Conservation (phyloP, 1,140 invertebrate genomes). For the Bombus fervidus region DNA sequence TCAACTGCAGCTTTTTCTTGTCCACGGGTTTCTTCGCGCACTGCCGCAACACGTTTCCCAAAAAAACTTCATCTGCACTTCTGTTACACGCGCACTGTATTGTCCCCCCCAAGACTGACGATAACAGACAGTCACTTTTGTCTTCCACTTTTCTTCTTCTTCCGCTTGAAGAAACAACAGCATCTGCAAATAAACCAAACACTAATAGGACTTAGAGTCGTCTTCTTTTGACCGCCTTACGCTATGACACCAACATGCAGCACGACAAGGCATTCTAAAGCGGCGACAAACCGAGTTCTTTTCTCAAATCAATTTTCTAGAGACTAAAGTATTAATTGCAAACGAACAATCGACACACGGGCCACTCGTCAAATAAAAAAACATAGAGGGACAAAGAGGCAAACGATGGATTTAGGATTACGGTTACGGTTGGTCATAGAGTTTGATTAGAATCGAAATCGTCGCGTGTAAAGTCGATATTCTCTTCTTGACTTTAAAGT, state of each 20-base stretch:
- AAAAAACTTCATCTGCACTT: conserved; percentile 65
- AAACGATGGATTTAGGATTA: neutral
- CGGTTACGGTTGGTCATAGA: too few species aligned
- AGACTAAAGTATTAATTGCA: conserved; percentile 1
- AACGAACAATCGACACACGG: neutral
- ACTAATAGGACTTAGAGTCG: conserved; percentile 82
- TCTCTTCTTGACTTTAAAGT: neutral
- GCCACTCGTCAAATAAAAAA: neutral
- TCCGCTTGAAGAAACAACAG: conserved; percentile 98
- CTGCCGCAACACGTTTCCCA: conserved; percentile 58
- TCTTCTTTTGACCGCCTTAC: conserved; percentile 53
- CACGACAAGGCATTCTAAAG: conserved; percentile 55
- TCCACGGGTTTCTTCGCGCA: conserved; percentile 39
- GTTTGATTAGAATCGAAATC: neutral
- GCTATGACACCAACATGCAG: conserved; percentile 70
- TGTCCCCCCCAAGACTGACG: conserved; percentile 75
- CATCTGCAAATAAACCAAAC: conserved; percentile 89
- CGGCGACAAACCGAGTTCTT: conserved; percentile 30
- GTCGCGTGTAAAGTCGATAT: too few species aligned
- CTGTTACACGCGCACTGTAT: conserved; percentile 78
- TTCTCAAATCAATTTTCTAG: neutral
- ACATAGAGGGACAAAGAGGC: neutral
- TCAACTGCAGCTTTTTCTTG: conserved; percentile 56
- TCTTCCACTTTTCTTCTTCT: conserved; percentile 95
- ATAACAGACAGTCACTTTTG: conserved; percentile 88